Conservation (phyloP, 2,113 vertebrate genomes). For the Oxyruncus cristatus region DNA sequence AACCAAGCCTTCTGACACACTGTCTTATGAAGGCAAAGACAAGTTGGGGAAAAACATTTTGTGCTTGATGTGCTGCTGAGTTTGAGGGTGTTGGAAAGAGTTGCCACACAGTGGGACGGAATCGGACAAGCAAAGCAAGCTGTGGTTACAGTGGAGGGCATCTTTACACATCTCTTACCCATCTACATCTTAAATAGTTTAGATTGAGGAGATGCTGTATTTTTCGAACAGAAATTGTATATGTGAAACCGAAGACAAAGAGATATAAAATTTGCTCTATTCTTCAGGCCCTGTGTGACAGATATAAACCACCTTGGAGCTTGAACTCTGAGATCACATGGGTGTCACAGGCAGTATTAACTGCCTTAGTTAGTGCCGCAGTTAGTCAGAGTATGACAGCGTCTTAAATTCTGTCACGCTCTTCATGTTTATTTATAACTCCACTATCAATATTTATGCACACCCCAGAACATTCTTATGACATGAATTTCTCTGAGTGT, state of each 20-base stretch:
- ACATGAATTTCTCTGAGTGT: neutral
- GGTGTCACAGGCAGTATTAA: neutral
- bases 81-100: neutral
- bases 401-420: constrained; percentile 29
- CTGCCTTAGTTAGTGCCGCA: neutral
- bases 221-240: neutral
- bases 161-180: neutral
- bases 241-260: neutral
- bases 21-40: neutral
- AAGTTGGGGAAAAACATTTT: neutral
- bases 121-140: neutral
- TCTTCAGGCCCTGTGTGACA: neutral
- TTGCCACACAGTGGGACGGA: neutral
- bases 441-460: constrained; percentile 28
- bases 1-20: neutral
- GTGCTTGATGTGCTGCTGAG: neutral
- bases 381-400: neutral
- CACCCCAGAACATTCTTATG: neutral
- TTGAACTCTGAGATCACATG: neutral
- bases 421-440: constrained; percentile 46
- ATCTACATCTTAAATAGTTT: neutral
- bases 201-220: neutral
- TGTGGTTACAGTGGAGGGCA: accelerated
- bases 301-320: neutral
- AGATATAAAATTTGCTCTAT: neutral